Percentiles rank a stretch among this genome's conserved stretches.
phyloP scores from a whole-genome alignment of 2,113 vertebrate genomes.

The Cyrtonyx montezumae region DNA sequence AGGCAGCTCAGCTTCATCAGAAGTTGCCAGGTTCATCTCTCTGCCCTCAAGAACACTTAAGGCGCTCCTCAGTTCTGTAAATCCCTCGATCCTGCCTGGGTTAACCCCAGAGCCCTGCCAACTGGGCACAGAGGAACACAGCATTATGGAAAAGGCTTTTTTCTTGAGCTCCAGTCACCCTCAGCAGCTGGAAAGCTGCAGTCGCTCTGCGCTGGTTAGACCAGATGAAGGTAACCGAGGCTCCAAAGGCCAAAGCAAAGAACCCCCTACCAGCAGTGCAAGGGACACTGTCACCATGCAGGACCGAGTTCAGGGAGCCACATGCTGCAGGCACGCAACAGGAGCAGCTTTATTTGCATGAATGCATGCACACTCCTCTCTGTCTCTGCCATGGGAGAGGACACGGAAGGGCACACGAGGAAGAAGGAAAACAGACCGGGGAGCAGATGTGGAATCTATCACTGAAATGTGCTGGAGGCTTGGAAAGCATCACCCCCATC shows the following conservation, averaged over 20 bases:
- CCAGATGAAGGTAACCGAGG: neutral
- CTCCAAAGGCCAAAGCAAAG: neutral
- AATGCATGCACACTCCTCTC: neutral
- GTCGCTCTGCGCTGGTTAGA: neutral
- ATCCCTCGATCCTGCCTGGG: neutral
- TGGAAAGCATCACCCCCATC: neutral
- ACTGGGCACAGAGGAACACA: rapidly evolving
- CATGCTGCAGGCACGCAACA: neutral
- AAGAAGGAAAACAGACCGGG: neutral
- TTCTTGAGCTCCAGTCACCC: neutral
- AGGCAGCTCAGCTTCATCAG: neutral
- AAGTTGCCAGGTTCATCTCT: neutral
- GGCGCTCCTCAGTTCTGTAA: neutral
- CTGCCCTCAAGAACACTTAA: neutral
- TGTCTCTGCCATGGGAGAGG: neutral
- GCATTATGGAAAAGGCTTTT: rapidly evolving
- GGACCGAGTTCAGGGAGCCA: neutral
- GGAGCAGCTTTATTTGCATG: neutral
- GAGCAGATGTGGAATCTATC: neutral
- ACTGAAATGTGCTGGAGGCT: neutral
- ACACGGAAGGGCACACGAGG: neutral
- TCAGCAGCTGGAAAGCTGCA: neutral
- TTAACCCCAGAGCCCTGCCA: rapidly evolving
- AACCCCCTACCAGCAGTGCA: neutral
- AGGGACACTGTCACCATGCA: neutral